Evolutionary conservation across 2,113 vertebrate genomes (phyloP).

Genomic region (Baryphthengus martii): DNA sequence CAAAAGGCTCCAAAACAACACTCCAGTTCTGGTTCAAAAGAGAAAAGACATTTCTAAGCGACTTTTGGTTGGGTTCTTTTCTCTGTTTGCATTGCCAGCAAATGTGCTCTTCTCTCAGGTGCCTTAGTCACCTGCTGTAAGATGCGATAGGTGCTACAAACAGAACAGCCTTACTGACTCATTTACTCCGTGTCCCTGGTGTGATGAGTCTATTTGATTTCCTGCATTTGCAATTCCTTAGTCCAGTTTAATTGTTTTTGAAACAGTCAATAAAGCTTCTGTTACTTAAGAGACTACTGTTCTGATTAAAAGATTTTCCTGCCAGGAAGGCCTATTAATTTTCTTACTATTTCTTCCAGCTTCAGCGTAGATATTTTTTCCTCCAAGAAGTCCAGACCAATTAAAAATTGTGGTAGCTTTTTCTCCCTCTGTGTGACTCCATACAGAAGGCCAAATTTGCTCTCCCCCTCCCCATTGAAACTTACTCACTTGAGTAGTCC

Average conservation of each 20-base stretch:
- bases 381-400: not conserved
- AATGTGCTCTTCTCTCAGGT: not conserved
- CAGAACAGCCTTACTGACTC: not conserved
- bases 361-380: not conserved
- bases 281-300: not conserved
- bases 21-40: not conserved
- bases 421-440: not conserved
- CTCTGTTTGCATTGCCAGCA: not conserved
- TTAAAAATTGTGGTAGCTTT: constrained; percentile 44
- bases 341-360: not conserved
- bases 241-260: not conserved
- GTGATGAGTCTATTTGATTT: not conserved
- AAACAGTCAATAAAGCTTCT: not conserved
- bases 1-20: not conserved
- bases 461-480: not conserved
- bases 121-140: not conserved
- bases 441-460: not conserved
- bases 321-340: not conserved
- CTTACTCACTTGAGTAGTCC: constrained; percentile 45
- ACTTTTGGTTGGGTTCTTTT: not conserved
- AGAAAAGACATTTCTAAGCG: not conserved
- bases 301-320: not conserved
- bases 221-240: not conserved
- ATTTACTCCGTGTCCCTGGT: not conserved
- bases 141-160: not conserved